These are phyloP conservation scores for Percopsis omiscomaycus DNA, from an alignment of 2,797 vertebrate genomes.

Conservation along the genomic window DNA sequence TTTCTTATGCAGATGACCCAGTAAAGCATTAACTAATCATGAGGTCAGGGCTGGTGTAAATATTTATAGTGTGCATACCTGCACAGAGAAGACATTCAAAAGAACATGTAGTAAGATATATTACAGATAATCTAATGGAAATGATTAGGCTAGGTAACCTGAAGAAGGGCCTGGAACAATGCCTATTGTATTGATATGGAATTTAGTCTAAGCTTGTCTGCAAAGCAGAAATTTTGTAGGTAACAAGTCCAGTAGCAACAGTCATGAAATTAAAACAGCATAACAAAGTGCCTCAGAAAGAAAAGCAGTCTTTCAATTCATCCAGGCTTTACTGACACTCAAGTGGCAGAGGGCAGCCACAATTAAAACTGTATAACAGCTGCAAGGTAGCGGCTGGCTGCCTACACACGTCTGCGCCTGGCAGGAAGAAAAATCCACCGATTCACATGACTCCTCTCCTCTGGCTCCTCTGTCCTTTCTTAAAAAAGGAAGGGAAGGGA, in stretches of 20 bases:
- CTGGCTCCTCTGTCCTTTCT: conserved; percentile 38
- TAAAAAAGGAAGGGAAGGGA: conserved; percentile 34
- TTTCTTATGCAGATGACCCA: conserved; percentile 30
- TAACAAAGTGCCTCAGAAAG: conserved; percentile 36
- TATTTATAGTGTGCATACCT: conserved; percentile 34
- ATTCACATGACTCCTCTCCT: conserved; percentile 44
- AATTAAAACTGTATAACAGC: conserved; percentile 63
- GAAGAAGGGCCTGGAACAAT: conserved; percentile 22
- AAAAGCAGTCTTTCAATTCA: conserved; percentile 30
- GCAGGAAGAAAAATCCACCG: conserved; percentile 58
- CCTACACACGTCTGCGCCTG: conserved; percentile 47
- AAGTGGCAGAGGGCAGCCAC: conserved; percentile 27
- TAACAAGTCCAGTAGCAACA: conserved; percentile 26
- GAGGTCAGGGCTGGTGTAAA: conserved; percentile 28
- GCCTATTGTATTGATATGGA: conserved; percentile 36
- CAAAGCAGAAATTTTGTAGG: conserved; percentile 32
- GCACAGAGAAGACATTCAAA: conserved; percentile 34
- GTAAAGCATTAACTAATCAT: conserved; percentile 50
- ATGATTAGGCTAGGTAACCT: conserved; percentile 17
- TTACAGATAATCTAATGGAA: conserved; percentile 30
- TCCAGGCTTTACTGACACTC: conserved; percentile 30
- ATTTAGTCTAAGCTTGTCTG: conserved; percentile 32
- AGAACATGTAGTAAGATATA: conserved; percentile 31
- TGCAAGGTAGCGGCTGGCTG: conserved; percentile 57
- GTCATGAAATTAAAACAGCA: conserved; percentile 36